Conservation (phyloP, 2,797 vertebrate species). For the Gymnothorax reevesii region DNA sequence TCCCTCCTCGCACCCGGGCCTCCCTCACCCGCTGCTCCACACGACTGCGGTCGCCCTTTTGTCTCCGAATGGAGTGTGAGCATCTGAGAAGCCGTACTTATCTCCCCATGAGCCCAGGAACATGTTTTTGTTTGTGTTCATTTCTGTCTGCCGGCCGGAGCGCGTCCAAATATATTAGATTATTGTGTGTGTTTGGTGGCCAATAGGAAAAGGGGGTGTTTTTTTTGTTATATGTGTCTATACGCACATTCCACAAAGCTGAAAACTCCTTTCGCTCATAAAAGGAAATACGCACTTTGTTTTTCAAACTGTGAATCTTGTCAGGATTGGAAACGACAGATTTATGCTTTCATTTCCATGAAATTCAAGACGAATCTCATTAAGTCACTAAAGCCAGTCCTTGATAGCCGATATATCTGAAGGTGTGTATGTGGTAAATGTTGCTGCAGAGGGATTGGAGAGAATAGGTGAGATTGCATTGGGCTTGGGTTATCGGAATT, state of each 20-base stretch:
- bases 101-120: background rate
- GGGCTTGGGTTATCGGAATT: too few species aligned
- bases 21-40: background rate
- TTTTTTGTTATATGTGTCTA: background rate
- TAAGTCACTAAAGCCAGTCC: background rate
- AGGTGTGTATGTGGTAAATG: too few species aligned
- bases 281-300: background rate
- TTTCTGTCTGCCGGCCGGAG: background rate
- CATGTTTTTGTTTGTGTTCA: background rate
- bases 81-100: constrained; percentile 6
- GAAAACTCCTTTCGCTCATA: background rate
- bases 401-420: background rate
- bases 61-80: background rate
- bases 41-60: background rate
- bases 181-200: background rate
- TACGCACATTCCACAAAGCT: background rate
- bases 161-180: background rate
- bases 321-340: background rate
- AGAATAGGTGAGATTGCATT: background rate
- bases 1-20: background rate
- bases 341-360: background rate
- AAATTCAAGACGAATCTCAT: background rate
- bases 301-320: background rate
- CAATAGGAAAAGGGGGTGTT: background rate
- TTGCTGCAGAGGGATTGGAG: too few species aligned